Evolutionary conservation across 1,140 invertebrate species (phyloP), one percentile per base, ranked within the genome.

Genomic region (Gerris buenoi): DNA sequence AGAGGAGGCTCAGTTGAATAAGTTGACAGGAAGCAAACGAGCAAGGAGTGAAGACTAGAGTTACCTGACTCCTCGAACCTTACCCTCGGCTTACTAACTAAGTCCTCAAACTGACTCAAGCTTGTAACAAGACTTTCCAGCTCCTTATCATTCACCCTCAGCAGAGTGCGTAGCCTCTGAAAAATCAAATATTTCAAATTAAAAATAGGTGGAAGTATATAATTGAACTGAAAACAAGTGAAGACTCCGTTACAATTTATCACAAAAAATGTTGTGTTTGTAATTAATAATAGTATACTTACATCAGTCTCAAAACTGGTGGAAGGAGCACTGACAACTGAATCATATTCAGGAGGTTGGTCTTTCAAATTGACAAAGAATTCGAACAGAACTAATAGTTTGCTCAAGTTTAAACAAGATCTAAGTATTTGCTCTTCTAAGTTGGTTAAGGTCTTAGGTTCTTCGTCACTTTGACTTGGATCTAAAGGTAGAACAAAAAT

Each of bases 261-360:
- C n/a, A n/a, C n/a, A n/a, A n/a, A n/a, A n/a, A n/a, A n/a, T n/a
- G n/a, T n/a, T n/a, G n/a, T n/a, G n/a, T n/a, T n/a, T n/a, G n/a
- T n/a, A n/a, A n/a, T n/a, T n/a, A n/a, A n/a, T n/a, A n/a, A n/a
- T n/a, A n/a, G 33, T 10, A 46, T 10, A 18, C 33, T 10, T 46
- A 46, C 33, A 46, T 46, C 33, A 46, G 5, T 46, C 5, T 46
- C 5, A 22, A 22, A 25, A 67, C 70, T 70, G 64, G 69, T 66
- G 64, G 46, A 66, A 27, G 69, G 67, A 26, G 66, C 70, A 3
- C 71, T 66, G 18, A 76, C 73, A 22, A 76, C 71, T 28, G 74
- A 76, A 65, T 74, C 70, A 65, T 77, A 78, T 65, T 77, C 74
- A 1, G 77, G 75, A 1, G 76, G 74, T 64, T 73, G 69, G 65